phyloP scores from a whole-genome alignment of 2,797 vertebrate species.

The Acridotheres tristis region DNA sequence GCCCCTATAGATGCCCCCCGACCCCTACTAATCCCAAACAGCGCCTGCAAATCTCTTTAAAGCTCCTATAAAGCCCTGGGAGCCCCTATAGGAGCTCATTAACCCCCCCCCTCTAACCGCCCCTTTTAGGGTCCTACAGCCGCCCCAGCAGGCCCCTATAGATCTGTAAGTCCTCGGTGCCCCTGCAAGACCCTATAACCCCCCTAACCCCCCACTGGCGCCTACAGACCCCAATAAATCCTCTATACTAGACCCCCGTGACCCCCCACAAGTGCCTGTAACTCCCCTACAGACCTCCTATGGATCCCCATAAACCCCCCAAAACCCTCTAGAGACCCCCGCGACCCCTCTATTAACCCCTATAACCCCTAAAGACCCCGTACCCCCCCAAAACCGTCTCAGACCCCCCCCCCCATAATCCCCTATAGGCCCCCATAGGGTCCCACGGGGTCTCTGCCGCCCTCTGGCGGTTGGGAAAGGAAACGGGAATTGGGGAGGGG shows the following conservation, averaged over 20 bases:
- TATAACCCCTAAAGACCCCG: background rate
- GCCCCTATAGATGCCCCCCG: too few species aligned
- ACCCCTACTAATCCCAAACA: too few species aligned
- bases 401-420: background rate
- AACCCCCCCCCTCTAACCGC: background rate
- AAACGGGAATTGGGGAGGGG: background rate
- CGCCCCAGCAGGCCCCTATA: background rate
- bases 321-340: background rate
- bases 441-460: background rate
- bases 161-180: background rate
- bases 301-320: background rate
- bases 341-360: background rate
- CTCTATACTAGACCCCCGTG: too few species aligned
- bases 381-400: background rate
- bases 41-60: background rate
- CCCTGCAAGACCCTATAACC: background rate
- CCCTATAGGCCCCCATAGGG: background rate
- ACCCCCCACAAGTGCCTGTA: too few species aligned
- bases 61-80: background rate
- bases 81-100: background rate
- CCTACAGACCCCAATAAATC: background rate
- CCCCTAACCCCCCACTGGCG: background rate
- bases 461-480: background rate
- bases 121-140: background rate
- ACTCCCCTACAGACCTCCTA: background rate